Conservation (phyloP, 1,140 invertebrate species). For the Xylocopa sonorina region DNA sequence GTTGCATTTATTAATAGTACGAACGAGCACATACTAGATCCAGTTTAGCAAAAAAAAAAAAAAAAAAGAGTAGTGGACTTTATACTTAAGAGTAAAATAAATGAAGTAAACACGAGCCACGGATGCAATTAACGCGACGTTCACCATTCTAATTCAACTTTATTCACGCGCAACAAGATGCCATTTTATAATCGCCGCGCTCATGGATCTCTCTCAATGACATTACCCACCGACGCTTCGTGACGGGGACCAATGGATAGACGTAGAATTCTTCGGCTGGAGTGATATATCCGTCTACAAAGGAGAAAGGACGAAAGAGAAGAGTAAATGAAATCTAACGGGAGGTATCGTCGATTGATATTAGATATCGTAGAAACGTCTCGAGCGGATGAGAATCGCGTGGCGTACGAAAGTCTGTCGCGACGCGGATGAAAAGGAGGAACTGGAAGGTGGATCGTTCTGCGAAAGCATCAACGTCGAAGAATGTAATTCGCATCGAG, state of each 20-base stretch:
- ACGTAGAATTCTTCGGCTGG: not conserved
- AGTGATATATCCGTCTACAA: conserved; percentile 7
- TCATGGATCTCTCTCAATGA: not conserved
- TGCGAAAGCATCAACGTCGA: conserved; percentile 20
- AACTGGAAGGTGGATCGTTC: not conserved
- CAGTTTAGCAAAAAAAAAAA: not conserved
- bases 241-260: conserved; percentile 19
- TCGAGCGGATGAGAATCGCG: not conserved
- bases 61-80: not conserved
- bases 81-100: not conserved
- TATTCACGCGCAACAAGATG: conserved; percentile 1
- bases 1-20: too few relatives aligned
- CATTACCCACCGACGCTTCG: not conserved
- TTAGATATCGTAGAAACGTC: not conserved
- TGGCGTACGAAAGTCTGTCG: not conserved
- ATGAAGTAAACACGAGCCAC: not conserved
- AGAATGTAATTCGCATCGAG: conserved; percentile 43
- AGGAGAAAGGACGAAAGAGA: not conserved
- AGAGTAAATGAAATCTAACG: not conserved
- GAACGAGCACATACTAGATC: not conserved
- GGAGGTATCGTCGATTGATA: not conserved
- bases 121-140: not conserved
- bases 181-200: not conserved
- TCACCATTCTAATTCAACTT: not conserved
- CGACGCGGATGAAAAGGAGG: not conserved